A percentile compares a stretch with the other conserved stretches of the same genome.
Conservation (phyloP, 2,113 vertebrate species). For the Malurus melanocephalus region DNA sequence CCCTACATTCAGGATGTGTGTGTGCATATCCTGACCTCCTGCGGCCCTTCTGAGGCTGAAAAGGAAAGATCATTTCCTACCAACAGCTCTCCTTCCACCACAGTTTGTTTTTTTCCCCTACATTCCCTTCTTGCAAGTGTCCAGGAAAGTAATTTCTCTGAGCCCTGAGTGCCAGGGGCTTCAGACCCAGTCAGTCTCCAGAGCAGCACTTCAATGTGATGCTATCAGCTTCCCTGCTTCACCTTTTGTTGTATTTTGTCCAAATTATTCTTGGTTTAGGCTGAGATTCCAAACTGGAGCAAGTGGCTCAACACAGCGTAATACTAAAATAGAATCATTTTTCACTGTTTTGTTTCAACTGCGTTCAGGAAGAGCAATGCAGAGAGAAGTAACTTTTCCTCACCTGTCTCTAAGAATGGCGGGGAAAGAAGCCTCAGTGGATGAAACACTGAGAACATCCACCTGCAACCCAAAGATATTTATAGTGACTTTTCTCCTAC, state of each 20-base stretch:
- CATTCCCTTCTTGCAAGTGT: background rate
- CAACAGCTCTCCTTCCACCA: background rate
- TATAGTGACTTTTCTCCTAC: background rate
- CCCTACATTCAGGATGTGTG: background rate
- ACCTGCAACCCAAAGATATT: background rate
- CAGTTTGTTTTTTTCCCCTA: rapidly evolving
- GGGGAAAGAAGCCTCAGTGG: background rate
- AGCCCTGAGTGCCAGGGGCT: background rate
- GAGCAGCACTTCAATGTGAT: background rate
- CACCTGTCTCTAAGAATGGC: background rate
- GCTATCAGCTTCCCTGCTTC: background rate
- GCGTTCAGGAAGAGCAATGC: background rate
- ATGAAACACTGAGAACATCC: background rate
- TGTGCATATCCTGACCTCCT: background rate
- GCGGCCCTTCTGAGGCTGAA: background rate
- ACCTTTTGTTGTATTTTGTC: background rate
- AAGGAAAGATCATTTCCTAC: background rate
- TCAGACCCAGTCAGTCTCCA: background rate
- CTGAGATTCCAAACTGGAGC: background rate
- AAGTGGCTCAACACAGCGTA: background rate
- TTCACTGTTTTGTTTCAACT: background rate
- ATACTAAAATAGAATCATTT: background rate
- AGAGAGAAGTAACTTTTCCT: background rate
- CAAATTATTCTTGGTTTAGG: background rate
- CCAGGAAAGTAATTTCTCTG: background rate